These are phyloP conservation scores for Hesperophylax magnus DNA, from an alignment of 1,140 invertebrate genomes.

Conservation along the genomic window DNA sequence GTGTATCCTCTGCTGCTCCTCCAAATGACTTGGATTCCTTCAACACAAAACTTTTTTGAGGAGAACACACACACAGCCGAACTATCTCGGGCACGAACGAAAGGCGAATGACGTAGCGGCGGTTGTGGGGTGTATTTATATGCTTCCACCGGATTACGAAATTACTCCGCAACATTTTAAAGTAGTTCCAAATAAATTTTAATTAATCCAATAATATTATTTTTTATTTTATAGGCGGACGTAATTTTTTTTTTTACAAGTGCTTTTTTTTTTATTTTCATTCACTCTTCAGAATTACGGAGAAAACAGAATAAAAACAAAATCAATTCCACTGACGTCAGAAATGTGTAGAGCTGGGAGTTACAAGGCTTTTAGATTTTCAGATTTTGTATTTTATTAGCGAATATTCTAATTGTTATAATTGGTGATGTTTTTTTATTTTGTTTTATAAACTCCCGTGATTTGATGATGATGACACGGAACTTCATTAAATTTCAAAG, in stretches of 20 bases:
- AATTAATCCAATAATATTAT: background rate
- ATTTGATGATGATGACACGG: too few relatives aligned
- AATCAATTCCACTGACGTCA: background rate
- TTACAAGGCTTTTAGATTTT: background rate
- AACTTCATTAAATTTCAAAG: too few relatives aligned
- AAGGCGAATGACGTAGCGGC: conserved; percentile 29
- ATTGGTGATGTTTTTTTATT: too few relatives aligned
- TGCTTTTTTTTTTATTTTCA: too few relatives aligned
- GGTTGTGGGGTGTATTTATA: background rate
- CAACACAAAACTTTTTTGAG: background rate
- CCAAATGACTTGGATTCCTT: conserved; percentile 19
- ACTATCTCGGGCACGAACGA: background rate
- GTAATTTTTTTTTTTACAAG: too few relatives aligned
- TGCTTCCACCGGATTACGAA: background rate
- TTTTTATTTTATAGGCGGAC: background rate
- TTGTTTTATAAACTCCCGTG: too few relatives aligned
- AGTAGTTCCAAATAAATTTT: conserved; percentile 18
- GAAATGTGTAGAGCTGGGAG: conserved; percentile 6
- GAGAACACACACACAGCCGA: conserved; percentile 4
- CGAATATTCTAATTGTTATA: too few relatives aligned
- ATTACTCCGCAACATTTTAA: conserved; percentile 33
- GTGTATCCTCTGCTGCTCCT: conserved; percentile 42
- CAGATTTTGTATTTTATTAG: too few relatives aligned
- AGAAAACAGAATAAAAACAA: background rate
- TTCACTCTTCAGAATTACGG: background rate